Base-by-base conservation (phyloP, 2,797 vertebrate genomes). In the Melanotaenia nigrans region DNA sequence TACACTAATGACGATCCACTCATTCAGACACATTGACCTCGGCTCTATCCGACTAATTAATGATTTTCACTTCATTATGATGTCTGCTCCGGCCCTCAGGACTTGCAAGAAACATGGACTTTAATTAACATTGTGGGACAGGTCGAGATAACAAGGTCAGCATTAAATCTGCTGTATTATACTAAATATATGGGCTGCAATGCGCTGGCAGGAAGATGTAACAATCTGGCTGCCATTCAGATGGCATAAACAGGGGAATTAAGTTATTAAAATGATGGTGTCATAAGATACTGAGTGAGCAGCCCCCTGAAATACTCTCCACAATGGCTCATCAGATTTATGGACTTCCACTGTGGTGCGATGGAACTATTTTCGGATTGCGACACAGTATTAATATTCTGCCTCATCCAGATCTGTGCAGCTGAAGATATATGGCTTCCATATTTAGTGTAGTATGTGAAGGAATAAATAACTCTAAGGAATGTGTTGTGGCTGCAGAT, bases 291-390 rank as follows among this genome's bases (percentile, higher is more conserved):
- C 33, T 56, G 30, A 67, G 55, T 55, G 36, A 73, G 35, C 13
- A 3, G 47, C 18, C 11, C 35, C 38, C 24, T 7, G 10, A 59
- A 74, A 42, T 13, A 10, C 38, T 56, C 45, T 61, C 54, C 32
- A 57, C 64, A 61, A 54, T 60, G 51, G 14, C 58, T 78, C 45
- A 40, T 76, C 63, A 67, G 68, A 85, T 84, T 83, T 74, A 87
- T 82, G 65, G 72, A 84, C 78, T 65, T 58, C 53, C 72, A 22
- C 67, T 22, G 32, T 75, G 12, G 69, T 59, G 28, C 66, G 38
- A 68, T 69, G 60, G 60, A 69, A 73, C 85, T 87, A 88, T 87
- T 90, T 82, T 49, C 28, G 74, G 88, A 53, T 53, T 51, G 56
- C 53, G 10, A 33, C 81, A 79, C 63, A 32, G 0, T 42, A 84